A percentile compares a stretch with the other conserved stretches of the same genome.
These are phyloP conservation scores for Drosophila sucinea DNA, from an alignment of 1,140 invertebrate genomes.

Conservation along the genomic window DNA sequence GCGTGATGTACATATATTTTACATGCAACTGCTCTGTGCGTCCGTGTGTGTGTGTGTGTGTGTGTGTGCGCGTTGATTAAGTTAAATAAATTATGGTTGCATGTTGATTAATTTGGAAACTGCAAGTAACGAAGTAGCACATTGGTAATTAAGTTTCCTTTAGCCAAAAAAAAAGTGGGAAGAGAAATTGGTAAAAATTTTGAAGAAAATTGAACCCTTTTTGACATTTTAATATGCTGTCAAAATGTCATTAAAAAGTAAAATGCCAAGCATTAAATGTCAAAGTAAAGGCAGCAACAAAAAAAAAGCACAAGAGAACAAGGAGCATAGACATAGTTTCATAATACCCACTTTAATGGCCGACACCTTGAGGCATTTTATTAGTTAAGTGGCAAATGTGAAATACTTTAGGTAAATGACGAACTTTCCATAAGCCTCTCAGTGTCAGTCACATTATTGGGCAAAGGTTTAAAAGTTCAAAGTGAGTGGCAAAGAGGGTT, in stretches of 20 bases:
- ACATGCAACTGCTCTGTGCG: conserved; percentile 13
- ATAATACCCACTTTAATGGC: not conserved
- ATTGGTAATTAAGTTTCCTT: conserved; percentile 43
- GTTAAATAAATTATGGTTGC: conserved; percentile 70
- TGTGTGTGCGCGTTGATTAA: conserved; percentile 56
- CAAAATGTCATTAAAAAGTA: conserved; percentile 51
- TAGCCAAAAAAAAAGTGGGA: conserved; percentile 16
- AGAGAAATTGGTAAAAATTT: not conserved
- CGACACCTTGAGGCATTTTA: not conserved
- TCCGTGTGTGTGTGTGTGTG: conserved; percentile 21
- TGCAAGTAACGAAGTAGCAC: conserved; percentile 38
- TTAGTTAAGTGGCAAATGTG: conserved; percentile 1
- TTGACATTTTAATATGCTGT: conserved; percentile 73
- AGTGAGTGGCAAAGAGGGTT: not conserved
- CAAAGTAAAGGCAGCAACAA: not conserved
- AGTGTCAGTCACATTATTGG: conserved; percentile 2
- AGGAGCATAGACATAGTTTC: not conserved
- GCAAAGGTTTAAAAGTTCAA: not conserved
- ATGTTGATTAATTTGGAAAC: conserved; percentile 56
- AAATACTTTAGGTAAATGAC: not conserved
- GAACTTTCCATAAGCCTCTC: not conserved
- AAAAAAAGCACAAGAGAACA: no score
- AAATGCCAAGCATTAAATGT: conserved; percentile 28
- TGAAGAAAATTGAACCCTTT: conserved; percentile 25
- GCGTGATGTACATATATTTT: conserved; percentile 48